A percentile compares a stretch with the other conserved stretches of the same genome.
These are phyloP conservation scores for Galaxias olidus DNA, from an alignment of 2,797 vertebrate species.

Conservation along the genomic window DNA sequence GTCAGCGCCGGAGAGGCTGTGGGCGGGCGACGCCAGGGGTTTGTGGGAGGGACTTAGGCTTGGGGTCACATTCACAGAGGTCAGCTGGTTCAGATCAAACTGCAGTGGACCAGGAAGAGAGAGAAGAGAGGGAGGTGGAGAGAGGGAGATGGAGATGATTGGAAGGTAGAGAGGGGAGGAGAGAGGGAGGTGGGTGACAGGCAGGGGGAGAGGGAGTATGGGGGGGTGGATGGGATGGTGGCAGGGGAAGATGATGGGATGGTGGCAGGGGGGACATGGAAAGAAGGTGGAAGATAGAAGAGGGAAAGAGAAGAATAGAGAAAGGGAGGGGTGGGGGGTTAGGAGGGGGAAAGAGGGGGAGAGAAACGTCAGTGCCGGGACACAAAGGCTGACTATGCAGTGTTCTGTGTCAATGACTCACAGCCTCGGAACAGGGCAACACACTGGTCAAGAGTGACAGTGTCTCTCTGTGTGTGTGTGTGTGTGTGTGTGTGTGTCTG, in stretches of 20 bases:
- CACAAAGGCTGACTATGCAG: conserved; percentile 18
- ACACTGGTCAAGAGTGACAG: neutral
- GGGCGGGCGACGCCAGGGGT: conserved; percentile 72
- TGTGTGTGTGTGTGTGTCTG: conserved; percentile 8
- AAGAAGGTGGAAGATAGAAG: neutral
- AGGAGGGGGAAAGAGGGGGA: neutral
- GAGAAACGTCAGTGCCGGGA: neutral
- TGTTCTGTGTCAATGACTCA: neutral
- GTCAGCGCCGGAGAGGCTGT: conserved; percentile 16
- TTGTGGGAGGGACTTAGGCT: conserved; percentile 79
- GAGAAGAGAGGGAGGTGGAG: neutral
- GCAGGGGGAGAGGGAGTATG: neutral
- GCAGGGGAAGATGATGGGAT: neutral
- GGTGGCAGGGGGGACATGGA: neutral
- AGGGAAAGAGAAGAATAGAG: neutral
- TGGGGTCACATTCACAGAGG: conserved; percentile 80
- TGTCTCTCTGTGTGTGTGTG: neutral
- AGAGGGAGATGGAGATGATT: neutral
- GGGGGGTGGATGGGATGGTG: neutral
- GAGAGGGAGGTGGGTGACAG: neutral
- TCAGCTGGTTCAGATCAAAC: conserved; percentile 90
- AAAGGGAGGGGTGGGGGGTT: neutral
- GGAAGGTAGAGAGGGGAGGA: neutral
- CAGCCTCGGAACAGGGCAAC: neutral
- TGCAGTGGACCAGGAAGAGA: conserved; percentile 43